Conservation (phyloP, 1,140 invertebrate genomes). For the Drosophila saltans region DNA sequence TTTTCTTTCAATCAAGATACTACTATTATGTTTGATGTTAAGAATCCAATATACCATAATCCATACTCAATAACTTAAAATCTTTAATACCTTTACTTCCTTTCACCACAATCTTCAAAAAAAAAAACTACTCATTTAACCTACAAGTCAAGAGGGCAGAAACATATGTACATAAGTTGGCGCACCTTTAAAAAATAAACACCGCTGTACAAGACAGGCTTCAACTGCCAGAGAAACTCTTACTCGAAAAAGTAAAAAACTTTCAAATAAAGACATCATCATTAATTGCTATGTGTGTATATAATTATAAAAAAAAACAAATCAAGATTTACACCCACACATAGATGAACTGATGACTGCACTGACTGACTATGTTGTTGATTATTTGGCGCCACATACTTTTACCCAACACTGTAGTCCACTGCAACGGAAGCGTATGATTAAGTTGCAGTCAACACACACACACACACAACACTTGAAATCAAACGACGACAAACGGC, state of each 20-base stretch:
- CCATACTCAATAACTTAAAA: no score
- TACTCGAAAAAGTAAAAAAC: not conserved
- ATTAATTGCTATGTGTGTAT: slow-evolving; percentile 31
- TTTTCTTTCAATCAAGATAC: no score
- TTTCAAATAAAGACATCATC: not conserved
- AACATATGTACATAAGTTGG: not conserved
- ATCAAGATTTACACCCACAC: slow-evolving; percentile 17
- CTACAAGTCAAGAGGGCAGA: no score
- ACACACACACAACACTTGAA: not conserved
- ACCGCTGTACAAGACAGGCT: not conserved
- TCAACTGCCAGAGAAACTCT: not conserved
- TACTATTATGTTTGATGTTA: no score
- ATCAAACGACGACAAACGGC: slow-evolving; percentile 56
- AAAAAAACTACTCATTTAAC: no score
- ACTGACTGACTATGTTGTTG: slow-evolving; percentile 11
- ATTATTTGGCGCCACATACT: slow-evolving; percentile 73
- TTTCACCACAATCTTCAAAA: no score
- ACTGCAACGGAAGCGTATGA: slow-evolving; percentile 63
- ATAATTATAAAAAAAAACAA: slow-evolving; percentile 39
- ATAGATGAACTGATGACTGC: not conserved
- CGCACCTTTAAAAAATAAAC: slow-evolving; percentile 15
- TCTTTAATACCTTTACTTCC: no score
- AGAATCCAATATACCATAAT: no score
- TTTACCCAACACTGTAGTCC: slow-evolving; percentile 47
- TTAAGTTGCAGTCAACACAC: slow-evolving; percentile 52